Conservation (phyloP, 2,797 vertebrate species). For the Phyllotis vaccarum region DNA sequence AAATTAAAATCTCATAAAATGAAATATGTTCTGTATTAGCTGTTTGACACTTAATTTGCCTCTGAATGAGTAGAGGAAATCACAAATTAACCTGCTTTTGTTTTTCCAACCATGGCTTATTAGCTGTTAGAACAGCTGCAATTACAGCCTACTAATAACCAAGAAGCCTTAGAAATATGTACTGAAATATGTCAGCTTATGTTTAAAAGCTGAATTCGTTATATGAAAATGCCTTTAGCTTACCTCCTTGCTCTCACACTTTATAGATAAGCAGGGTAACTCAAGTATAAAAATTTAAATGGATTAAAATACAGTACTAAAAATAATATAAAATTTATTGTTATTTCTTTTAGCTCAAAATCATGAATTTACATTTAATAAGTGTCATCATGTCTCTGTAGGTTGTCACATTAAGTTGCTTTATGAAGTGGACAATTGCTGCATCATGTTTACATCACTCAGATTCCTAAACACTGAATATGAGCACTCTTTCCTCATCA, state of each 20-base stretch:
- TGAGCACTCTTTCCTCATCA: not conserved
- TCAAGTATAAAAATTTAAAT: constrained; percentile 59
- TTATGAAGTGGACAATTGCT: not conserved
- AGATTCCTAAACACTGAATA: not conserved
- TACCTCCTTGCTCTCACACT: constrained; percentile 44
- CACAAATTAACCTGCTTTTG: constrained; percentile 99
- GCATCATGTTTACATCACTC: constrained; percentile 2
- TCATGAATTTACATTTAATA: not conserved
- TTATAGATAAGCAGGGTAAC: constrained; percentile 53
- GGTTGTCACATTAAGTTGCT: not conserved
- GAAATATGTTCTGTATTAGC: constrained; percentile 99
- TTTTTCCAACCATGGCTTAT: constrained; percentile 95
- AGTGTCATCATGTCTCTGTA: not conserved
- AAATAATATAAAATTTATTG: constrained; percentile 26
- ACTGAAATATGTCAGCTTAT: constrained; percentile 89
- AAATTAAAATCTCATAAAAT: constrained; percentile 99
- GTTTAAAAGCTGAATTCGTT: constrained; percentile 83
- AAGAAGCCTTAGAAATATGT: constrained; percentile 94
- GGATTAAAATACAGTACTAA: not conserved
- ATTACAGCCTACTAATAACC: constrained; percentile 97
- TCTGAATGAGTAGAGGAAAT: constrained; percentile 99
- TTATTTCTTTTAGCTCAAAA: constrained; percentile 16
- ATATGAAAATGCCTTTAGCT: constrained; percentile 77
- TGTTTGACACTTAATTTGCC: constrained; percentile 99
- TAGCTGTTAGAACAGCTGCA: constrained; percentile 94